These are phyloP conservation scores for Electrophaes corylata DNA, from an alignment of 2,888 invertebrate species.

Conservation along the genomic window DNA sequence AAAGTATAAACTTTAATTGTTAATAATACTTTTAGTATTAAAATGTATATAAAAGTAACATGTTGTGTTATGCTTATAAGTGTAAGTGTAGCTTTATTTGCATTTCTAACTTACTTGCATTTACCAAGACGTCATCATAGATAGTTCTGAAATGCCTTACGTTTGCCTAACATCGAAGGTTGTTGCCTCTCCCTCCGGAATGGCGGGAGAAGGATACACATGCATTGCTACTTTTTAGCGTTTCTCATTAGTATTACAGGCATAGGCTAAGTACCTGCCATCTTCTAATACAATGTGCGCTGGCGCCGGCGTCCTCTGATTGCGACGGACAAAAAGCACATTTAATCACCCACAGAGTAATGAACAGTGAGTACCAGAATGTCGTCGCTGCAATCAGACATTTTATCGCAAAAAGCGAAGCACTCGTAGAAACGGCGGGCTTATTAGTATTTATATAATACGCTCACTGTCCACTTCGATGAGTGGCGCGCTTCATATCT, in stretches of 20 bases:
- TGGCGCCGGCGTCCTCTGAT: conserved; percentile 35
- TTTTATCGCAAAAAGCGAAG: conserved; percentile 21
- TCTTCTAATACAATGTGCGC: conserved; percentile 16
- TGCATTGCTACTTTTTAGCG: conserved; percentile 8
- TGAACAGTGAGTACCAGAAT: conserved; percentile 23
- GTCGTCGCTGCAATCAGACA: conserved; percentile 31
- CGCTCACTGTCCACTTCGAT: conserved; percentile 32
- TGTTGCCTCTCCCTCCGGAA: background rate
- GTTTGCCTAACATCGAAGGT: too few species aligned
- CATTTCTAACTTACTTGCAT: too few species aligned
- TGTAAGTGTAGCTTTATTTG: too few species aligned
- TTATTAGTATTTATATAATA: conserved; percentile 36
- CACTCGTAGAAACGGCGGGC: conserved; percentile 4
- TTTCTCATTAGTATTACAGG: conserved; percentile 8
- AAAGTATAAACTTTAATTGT: too few species aligned
- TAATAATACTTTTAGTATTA: background rate
- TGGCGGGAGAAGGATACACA: background rate
- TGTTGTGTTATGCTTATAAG: background rate
- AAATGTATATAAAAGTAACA: too few species aligned
- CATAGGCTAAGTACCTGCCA: conserved; percentile 6
- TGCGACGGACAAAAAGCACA: conserved; percentile 28
- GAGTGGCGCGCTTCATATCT: conserved; percentile 22
- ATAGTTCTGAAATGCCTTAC: too few species aligned
- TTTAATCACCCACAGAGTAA: conserved; percentile 26
- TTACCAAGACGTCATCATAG: too few species aligned